Evolutionary conservation across 2,797 vertebrate genomes (phyloP).

Genomic region (Todus mexicanus): DNA sequence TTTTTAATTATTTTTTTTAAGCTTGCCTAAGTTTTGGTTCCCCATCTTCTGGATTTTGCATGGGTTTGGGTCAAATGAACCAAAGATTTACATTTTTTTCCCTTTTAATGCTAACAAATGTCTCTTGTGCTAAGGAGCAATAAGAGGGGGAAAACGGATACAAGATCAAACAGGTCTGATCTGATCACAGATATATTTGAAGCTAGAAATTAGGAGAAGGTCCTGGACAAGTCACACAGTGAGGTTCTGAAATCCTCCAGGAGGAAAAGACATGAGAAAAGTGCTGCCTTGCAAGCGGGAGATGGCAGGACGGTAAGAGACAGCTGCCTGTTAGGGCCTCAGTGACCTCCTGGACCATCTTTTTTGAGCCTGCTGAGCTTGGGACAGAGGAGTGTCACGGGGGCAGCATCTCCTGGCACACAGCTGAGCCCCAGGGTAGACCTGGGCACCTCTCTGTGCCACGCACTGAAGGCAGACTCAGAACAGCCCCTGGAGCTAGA

Average conservation of each 20-base stretch:
- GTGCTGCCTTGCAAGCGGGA: not conserved
- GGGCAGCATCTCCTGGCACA: not conserved
- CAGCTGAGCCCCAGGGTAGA: too few relatives aligned
- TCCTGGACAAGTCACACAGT: not conserved
- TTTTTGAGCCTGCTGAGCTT: not conserved
- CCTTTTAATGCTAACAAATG: not conserved
- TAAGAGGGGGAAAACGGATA: not conserved
- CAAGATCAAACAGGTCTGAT: not conserved
- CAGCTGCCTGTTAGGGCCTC: not conserved
- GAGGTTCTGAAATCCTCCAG: not conserved
- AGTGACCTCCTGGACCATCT: accelerated
- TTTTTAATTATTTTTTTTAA: not conserved
- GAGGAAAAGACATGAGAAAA: not conserved
- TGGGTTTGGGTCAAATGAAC: not conserved
- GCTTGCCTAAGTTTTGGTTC: not conserved
- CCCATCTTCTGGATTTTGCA: not conserved
- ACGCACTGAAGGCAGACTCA: not conserved
- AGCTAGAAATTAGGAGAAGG: not conserved
- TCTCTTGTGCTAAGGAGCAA: not conserved
- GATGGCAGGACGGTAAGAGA: not conserved
- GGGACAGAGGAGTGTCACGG: not conserved
- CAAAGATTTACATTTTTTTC: not conserved
- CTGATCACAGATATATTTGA: not conserved
- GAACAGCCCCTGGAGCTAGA: too few relatives aligned
- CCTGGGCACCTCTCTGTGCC: not conserved